Conservation (phyloP, 2,113 vertebrate species). For the Coturnix japonica region DNA sequence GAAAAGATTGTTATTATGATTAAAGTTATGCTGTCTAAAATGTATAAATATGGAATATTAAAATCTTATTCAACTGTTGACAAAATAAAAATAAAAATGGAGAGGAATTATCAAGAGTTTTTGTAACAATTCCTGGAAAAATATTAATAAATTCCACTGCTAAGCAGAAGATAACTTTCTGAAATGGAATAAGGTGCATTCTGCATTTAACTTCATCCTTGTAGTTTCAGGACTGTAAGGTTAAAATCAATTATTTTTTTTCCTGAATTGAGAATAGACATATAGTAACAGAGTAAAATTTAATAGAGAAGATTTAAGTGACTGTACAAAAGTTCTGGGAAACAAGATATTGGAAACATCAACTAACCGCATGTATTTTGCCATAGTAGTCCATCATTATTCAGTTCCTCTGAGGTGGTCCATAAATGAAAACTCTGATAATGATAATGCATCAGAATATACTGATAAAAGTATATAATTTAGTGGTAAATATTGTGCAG, state of each 20-base stretch:
- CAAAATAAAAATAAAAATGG: neutral
- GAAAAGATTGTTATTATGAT: neutral
- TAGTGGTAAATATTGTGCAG: neutral
- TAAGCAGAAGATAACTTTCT: neutral
- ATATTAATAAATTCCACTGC: neutral
- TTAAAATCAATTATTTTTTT: neutral
- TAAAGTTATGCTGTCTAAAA: neutral
- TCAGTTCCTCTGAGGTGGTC: neutral
- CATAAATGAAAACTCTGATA: neutral
- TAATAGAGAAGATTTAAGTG: neutral
- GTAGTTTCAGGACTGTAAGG: neutral
- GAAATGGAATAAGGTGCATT: neutral
- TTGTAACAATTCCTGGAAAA: neutral
- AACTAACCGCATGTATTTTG: neutral
- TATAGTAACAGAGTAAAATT: neutral
- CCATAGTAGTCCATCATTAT: neutral
- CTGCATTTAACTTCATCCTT: neutral
- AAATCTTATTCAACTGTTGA: neutral
- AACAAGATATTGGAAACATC: neutral
- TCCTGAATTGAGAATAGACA: neutral
- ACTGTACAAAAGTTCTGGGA: neutral
- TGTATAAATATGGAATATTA: neutral
- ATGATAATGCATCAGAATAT: slow-evolving; percentile 10
- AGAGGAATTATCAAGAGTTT: neutral
- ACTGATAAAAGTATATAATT: neutral